Evolutionary conservation across 2,797 vertebrate species (phyloP).

Genomic region (Picus viridis): DNA sequence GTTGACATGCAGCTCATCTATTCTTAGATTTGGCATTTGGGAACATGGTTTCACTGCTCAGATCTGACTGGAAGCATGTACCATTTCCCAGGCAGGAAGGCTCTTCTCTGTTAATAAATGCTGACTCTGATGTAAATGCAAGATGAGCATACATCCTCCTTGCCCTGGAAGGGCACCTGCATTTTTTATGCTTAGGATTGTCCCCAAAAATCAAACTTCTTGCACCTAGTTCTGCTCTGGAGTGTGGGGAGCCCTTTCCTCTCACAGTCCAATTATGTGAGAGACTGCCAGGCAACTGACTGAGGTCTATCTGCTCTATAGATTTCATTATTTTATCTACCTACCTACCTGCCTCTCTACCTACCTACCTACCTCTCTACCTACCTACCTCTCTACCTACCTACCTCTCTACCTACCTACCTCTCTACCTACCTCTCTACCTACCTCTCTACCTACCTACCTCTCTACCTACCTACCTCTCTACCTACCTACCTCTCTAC

Average conservation of each 20-base stretch:
- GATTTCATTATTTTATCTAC: not conserved
- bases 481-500: not conserved
- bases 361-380: too few relatives aligned
- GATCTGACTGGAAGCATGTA: not conserved
- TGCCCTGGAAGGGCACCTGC: not conserved
- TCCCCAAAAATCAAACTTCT: not conserved
- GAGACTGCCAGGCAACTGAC: fast-evolving
- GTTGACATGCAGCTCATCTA: conserved; percentile 61
- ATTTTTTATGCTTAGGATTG: not conserved
- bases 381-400: too few relatives aligned
- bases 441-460: too few relatives aligned
- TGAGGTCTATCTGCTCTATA: not conserved
- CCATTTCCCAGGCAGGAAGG: conserved; percentile 40
- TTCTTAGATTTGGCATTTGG: conserved; percentile 68
- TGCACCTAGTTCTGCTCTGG: not conserved
- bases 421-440: too few relatives aligned
- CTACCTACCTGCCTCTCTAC: too few relatives aligned
- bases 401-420: too few relatives aligned
- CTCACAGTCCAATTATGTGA: not conserved
- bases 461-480: not conserved
- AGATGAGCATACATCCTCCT: not conserved
- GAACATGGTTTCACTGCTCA: not conserved
- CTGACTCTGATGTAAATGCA: conserved; percentile 34
- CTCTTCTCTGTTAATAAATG: conserved; percentile 36
- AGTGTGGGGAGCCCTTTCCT: not conserved